Evolutionary conservation across 2,113 vertebrate species (phyloP).

Genomic region (Nycticorax nycticorax): DNA sequence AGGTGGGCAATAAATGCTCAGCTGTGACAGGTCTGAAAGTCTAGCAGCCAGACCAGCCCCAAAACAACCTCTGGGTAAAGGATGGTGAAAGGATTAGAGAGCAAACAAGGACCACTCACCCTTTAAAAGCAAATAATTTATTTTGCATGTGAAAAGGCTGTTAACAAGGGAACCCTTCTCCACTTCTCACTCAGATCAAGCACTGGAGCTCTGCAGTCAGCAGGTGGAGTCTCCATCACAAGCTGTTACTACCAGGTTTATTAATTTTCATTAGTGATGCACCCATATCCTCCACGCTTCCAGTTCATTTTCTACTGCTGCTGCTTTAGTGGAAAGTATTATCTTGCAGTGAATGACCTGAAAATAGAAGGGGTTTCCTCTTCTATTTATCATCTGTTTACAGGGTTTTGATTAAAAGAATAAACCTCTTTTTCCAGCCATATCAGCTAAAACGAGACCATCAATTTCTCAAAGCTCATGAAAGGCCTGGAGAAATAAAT

Average conservation of each 20-base stretch:
- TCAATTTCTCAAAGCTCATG: constrained; percentile 35
- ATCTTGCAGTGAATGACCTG: background rate
- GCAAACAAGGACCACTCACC: background rate
- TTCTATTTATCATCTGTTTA: background rate
- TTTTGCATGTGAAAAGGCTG: background rate
- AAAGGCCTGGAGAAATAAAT: constrained; percentile 45
- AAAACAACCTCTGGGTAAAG: background rate
- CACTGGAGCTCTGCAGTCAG: background rate
- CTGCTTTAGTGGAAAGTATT: background rate
- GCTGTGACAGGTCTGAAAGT: background rate
- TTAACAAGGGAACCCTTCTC: background rate
- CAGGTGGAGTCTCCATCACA: background rate
- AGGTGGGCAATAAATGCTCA: background rate
- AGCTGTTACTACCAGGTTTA: background rate
- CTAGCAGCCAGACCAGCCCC: background rate
- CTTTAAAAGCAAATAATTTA: constrained; percentile 24
- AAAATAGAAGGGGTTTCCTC: background rate
- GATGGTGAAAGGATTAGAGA: background rate
- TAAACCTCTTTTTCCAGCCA: background rate
- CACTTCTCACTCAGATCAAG: background rate
- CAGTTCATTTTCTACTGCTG: background rate
- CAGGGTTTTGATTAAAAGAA: background rate
- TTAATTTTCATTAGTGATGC: background rate
- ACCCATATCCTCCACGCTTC: background rate
- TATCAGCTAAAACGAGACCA: constrained; percentile 37